Percentiles rank a stretch among this genome's conserved stretches.
These are phyloP conservation scores for Sebastes nivosus DNA, from an alignment of 2,797 vertebrate species.

Conservation along the genomic window DNA sequence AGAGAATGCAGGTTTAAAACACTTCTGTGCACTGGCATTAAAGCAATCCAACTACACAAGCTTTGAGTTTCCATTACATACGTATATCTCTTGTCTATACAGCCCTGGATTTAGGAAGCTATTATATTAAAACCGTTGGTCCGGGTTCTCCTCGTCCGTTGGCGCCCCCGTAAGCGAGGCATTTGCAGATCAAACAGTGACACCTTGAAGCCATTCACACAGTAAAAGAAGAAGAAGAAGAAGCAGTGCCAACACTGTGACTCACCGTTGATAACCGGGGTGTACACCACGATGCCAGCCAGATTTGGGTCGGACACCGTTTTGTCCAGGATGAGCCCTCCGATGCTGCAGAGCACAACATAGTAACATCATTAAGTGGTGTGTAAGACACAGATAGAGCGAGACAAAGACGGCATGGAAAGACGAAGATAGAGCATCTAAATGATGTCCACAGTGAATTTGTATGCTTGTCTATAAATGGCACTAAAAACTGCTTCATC, in stretches of 20 bases:
- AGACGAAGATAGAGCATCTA: background rate
- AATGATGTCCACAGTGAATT: background rate
- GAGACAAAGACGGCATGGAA: background rate
- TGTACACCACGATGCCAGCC: constrained; percentile 96
- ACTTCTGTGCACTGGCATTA: background rate
- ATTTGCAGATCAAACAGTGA: background rate
- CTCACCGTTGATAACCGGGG: constrained; percentile 98
- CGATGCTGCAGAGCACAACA: constrained; percentile 85
- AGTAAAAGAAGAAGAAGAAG: background rate
- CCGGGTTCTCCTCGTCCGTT: background rate
- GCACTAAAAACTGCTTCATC: background rate
- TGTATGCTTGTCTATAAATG: background rate
- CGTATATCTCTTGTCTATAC: background rate
- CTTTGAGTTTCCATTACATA: background rate
- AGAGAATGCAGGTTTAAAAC: too few relatives aligned
- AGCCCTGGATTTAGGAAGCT: background rate
- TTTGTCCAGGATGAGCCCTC: constrained; percentile 97
- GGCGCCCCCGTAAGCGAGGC: background rate
- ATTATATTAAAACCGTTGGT: background rate
- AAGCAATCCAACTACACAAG: background rate
- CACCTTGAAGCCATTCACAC: background rate
- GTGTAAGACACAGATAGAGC: background rate
- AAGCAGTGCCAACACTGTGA: background rate
- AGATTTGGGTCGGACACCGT: constrained; percentile 95
- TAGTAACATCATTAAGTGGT: constrained; percentile 19